Conservation (phyloP, 1,140 invertebrate genomes). For the Meteorus sp. region DNA sequence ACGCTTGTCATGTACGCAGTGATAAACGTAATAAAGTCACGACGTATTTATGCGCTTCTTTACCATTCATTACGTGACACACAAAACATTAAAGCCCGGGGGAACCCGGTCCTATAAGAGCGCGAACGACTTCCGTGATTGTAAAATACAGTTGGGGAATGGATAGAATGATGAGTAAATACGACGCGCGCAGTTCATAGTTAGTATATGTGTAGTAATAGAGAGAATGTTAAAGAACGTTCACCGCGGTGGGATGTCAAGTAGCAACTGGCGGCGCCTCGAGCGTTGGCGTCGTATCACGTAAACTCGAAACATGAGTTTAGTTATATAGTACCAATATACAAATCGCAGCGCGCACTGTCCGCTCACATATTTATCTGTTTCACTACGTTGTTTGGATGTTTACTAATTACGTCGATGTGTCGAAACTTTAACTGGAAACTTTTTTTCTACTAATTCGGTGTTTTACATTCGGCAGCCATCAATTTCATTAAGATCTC, state of each 20-base stretch:
- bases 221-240: slow-evolving; percentile 13
- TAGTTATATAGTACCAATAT: slow-evolving; percentile 32
- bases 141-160: too few species aligned
- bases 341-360: slow-evolving; percentile 28
- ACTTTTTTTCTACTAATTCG: not conserved
- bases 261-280: slow-evolving; percentile 28
- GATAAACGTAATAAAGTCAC: too few species aligned
- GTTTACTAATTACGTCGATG: not conserved
- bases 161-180: too few species aligned
- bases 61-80: too few species aligned
- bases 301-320: slow-evolving; percentile 27
- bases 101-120: too few species aligned
- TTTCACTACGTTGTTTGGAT: slow-evolving; percentile 29
- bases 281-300: slow-evolving; percentile 13
- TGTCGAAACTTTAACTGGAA: not conserved
- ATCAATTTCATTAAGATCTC: too few species aligned
- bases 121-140: too few species aligned
- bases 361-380: slow-evolving; percentile 40
- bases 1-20: too few species aligned
- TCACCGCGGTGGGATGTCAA: slow-evolving; percentile 25
- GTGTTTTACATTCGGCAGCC: too few species aligned
- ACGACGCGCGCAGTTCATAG: not conserved
- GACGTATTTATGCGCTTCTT: too few species aligned
- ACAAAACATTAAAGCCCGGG: too few species aligned
- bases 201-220: not conserved